phyloP scores from a whole-genome alignment of 2,888 invertebrate genomes.

The Saturnia pavonia region DNA sequence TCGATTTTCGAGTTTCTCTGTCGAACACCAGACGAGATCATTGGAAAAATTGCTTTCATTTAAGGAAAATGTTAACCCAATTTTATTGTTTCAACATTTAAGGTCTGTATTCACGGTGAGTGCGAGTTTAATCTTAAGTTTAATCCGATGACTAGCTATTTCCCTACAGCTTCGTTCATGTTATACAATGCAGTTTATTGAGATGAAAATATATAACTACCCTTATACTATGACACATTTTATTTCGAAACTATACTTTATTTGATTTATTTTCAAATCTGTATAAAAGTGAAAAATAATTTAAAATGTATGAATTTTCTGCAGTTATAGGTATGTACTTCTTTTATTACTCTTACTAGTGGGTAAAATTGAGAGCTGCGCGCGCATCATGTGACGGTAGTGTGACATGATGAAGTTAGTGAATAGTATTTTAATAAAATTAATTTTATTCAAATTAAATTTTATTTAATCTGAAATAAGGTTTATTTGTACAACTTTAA shows the following conservation, averaged over 20 bases:
- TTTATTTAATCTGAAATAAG: too few relatives aligned
- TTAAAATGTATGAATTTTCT: too few relatives aligned
- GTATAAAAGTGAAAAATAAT: not conserved
- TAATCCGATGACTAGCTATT: not conserved
- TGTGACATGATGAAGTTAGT: too few relatives aligned
- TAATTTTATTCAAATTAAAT: too few relatives aligned
- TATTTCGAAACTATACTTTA: not conserved
- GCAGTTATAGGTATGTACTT: too few relatives aligned
- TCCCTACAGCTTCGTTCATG: not conserved
- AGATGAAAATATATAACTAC: not conserved
- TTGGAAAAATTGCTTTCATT: slow-evolving; percentile 17
- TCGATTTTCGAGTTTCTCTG: slow-evolving; percentile 1
- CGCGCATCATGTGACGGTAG: too few relatives aligned
- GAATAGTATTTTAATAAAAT: too few relatives aligned
- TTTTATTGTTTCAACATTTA: not conserved
- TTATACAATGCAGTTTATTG: not conserved
- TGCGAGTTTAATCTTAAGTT: not conserved
- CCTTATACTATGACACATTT: too few relatives aligned
- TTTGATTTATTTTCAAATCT: not conserved
- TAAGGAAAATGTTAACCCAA: slow-evolving; percentile 28
- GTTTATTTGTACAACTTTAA: too few relatives aligned
- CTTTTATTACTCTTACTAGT: too few relatives aligned
- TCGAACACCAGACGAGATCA: not conserved
- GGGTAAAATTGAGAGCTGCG: too few relatives aligned
- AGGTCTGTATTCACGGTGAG: not conserved